Evolutionary conservation across 2,113 vertebrate genomes (phyloP), one percentile per base, ranked within the genome.

Genomic region (Abramis brama): DNA sequence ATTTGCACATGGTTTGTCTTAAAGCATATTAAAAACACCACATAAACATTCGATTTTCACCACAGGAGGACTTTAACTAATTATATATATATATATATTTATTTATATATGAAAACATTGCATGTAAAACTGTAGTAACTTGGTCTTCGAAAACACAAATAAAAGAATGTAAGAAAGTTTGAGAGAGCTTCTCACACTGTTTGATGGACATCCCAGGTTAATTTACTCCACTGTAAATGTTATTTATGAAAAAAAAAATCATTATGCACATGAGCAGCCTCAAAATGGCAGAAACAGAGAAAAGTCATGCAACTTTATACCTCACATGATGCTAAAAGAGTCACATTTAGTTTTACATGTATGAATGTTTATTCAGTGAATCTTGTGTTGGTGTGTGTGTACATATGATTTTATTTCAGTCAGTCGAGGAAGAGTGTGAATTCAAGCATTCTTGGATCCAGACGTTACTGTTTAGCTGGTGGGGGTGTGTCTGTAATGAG

Each of bases 281-380:
- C 77, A 64, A 74, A 66, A 43, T 52, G 82, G 19, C 86, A 57
- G 86, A 9, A 79, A 15, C 0, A 68, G 66, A 66, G 62, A 66
- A 68, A 10, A 9, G 62, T 52, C 2, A 79, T n/a, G 66, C 30
- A 43, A 50, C 43, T 47, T 45, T 25, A 25, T 8, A 25, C 27
- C 27, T 6, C 23, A 23, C 33, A 23, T 71, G 68, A 23, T 71
- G 17, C 10, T 43, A 19, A 33, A 33, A 70, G 17, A 10, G 17
- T 36, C 33, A 23, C 19, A 57, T 64, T 27, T 64, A 25, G 21
- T 45, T 45, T 73, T 73, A 45, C 36, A n/a, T 64, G 1, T 2
- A 45, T 73, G 21, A 43, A 12, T 71, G 36, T 71, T 39, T 43
- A 19, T 73, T 70, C 36, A 2, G 39, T 25, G 15, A 17, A 6